Base-by-base conservation (phyloP, 2,888 invertebrate genomes). In the Helicoverpa assulta region DNA sequence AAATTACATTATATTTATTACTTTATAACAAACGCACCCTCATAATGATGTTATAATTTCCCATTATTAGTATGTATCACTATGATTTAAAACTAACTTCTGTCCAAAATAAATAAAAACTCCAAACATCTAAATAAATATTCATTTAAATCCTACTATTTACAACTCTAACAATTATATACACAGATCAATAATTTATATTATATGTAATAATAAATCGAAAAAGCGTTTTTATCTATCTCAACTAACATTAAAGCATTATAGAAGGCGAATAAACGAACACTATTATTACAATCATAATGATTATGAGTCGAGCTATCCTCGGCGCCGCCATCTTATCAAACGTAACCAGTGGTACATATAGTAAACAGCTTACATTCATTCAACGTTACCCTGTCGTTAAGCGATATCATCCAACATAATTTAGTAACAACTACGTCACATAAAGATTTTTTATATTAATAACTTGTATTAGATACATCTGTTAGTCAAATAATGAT, bases 121-220 rank as follows among this genome's bases (percentile, higher is more conserved):
- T 83, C 78, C 83, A 86, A 88, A 89, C 85, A 78, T 88, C 85
- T 87, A 90, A 89, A 91, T 93, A 92, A 91, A 94, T 93, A 92
- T 91, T n/a, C 47, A 75, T 87, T 89, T 88, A 85, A 86, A 47
- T 80, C 88, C 91, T 94, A 94, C 82, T 94, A 95, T 95, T 90
- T 95, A 95, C 95, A 95, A 88, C 84, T 82, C 92, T 94, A 94
- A 92, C 92, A 91, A 87, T 91, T 95, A 95, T 95, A 94, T 95
- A 94, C 93, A 95, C 92, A 94, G 92, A 95, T 92, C 91, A 90
- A 93, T 92, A 90, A 91, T 91, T 91, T 91, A 90, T 87, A 78
- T 85, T 79, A 70, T 79, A 70, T 72, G 70, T 85, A 81, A 73
- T 83, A 74, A 77, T 73, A 86, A 87, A 88, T 89, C 88, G 87